Base-by-base conservation (phyloP, 2,113 vertebrate species). In the Toxotes chatareus region DNA sequence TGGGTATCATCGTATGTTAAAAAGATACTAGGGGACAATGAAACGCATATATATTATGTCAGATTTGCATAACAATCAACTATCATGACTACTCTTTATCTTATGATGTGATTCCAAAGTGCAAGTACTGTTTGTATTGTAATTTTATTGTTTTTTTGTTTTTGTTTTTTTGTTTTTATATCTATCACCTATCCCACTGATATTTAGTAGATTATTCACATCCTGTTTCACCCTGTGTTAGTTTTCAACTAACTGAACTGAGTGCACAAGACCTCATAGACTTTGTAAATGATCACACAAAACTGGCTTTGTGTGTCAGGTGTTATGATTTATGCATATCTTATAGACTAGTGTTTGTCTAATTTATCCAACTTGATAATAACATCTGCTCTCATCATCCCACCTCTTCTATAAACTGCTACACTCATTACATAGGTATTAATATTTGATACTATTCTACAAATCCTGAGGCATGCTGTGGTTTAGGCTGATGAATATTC, bases 391-490 rank as follows among this genome's bases (percentile, higher is more conserved):
- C 66, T 62, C 67, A 73, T 82, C 57, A 53, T 56, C 47, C 23
- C 9, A 44, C 34, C 70, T 75, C 46, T 42, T 84, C 75, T 86
- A 84, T 88, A 79, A 82, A 76, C 57, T 79, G 72, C 70, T 61
- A 31, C 60, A 40, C 64, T 88, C 65, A 72, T 84, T 89, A 87
- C 60, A 77, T 57, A n/a, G 51, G 7, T 82, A 71, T 82, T 67
- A 85, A 90, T 90, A 85, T 84, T 85, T 87, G 34, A 84, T 80
- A 72, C 23, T 73, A 38, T 79, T 77, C 82, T 63, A 61, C 73
- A 88, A 83, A 81, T 85, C 88, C 86, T 47, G 61, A 44, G 84
- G 73, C 76, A 64, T 71, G 63, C 61, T 73, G 49, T 72, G 79
- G 66, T 85, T 88, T 62, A 51, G 71, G 21, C 47, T 85, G 66